Evolutionary conservation across 1,140 invertebrate genomes (phyloP).

Genomic region (Gonioctena quinquepunctata): DNA sequence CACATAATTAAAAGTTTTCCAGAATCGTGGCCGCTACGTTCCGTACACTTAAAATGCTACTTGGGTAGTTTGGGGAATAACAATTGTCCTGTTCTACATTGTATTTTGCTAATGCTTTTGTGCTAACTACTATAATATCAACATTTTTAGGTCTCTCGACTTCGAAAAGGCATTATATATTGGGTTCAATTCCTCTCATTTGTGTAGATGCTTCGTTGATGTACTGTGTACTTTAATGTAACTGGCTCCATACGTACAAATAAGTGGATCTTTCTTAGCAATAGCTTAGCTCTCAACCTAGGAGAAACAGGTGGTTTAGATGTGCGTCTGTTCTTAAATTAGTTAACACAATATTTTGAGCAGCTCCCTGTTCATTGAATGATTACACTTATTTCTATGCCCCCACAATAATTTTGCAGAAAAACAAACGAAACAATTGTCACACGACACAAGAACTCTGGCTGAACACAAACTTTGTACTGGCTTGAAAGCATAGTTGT

Average conservation of each 20-base stretch:
- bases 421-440: constrained; percentile 10
- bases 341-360: neutral
- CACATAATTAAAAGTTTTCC: no score
- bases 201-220: constrained; percentile 5
- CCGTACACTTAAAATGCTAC: no score
- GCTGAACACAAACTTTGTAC: constrained; percentile 6
- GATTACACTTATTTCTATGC: constrained; percentile 12
- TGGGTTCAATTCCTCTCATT: constrained; percentile 18
- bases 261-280: constrained; percentile 36
- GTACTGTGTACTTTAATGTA: constrained; percentile 34
- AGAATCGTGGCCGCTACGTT: no score
- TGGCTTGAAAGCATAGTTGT: constrained; percentile 8
- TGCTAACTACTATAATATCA: constrained; percentile 17
- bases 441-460: neutral
- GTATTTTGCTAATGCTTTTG: constrained; percentile 13
- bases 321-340: neutral
- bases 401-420: constrained; percentile 10
- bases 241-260: constrained; percentile 36
- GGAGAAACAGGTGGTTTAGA: constrained; percentile 20
- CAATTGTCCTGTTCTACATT: neutral
- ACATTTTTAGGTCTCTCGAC: constrained; percentile 10
- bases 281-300: constrained; percentile 28
- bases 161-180: constrained; percentile 22
- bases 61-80: constrained; percentile 5
- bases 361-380: neutral